A percentile compares a stretch with the other conserved stretches of the same genome.
Conservation (phyloP, 1,140 invertebrate species). For the Psilanteris sp. region DNA sequence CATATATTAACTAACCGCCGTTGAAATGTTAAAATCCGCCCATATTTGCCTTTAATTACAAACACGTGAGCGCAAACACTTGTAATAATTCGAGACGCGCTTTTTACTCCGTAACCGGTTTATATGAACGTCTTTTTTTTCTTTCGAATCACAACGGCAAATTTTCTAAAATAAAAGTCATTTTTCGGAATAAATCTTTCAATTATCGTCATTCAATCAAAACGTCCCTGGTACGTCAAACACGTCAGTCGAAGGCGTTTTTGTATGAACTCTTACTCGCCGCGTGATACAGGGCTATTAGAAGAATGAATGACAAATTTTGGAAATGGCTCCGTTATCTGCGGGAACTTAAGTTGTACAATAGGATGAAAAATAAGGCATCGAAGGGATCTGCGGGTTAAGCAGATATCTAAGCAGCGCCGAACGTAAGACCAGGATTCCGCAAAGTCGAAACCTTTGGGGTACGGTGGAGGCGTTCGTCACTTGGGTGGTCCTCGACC, state of each 20-base stretch:
- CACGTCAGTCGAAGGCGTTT: conserved; percentile 2
- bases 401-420: conserved; percentile 41
- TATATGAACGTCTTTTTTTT: too few species aligned
- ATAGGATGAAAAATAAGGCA: conserved; percentile 59
- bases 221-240: conserved; percentile 4
- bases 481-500: conserved; percentile 75
- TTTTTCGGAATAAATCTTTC: conserved; percentile 19
- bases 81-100: background rate
- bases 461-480: conserved; percentile 69
- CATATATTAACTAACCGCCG: too few species aligned
- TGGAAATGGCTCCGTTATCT: conserved; percentile 47
- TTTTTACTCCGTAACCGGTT: too few species aligned
- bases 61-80: conserved; percentile 19
- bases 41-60: conserved; percentile 23
- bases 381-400: conserved; percentile 46
- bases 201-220: conserved; percentile 16
- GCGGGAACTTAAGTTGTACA: conserved; percentile 41
- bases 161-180: conserved; percentile 1
- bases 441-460: conserved; percentile 72
- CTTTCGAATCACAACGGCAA: too few species aligned
- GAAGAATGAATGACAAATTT: conserved; percentile 57
- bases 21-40: too few species aligned
- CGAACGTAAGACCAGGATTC: conserved; percentile 68
- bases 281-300: conserved; percentile 37
- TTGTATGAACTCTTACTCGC: conserved; percentile 1